Evolutionary conservation across 2,888 invertebrate genomes (phyloP), one percentile per base, ranked within the genome.

Genomic region (Microplitis deprimator): DNA sequence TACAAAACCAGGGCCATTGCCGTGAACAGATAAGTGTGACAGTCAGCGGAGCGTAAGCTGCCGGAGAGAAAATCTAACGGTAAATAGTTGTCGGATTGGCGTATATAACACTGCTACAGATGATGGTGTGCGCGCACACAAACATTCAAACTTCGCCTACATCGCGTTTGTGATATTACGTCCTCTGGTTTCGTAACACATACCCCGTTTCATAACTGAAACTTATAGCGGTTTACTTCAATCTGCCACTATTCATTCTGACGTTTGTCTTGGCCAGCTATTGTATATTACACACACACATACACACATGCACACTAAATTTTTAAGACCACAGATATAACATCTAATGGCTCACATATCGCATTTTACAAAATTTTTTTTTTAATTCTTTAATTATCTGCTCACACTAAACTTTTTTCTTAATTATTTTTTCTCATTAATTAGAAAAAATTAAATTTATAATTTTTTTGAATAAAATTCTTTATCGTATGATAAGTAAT

Each of bases 21-120:
- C 80, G 79, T 79, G 77, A 73, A 82, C 77, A 77, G 69, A 73
- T 73, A 81, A 80, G 82, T 82, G 79, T 80, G 80, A 81, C 81
- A 81, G 78, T 78, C 81, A 80, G 67, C 81, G 80, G 76, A 82
- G 82, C 81, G 80, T 80, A 73, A 77, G 77, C 70, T 20, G 65
- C 69, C 76, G 68, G 81, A 83, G 87, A 87, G 87, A 88, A 88
- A 87, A 88, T 87, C 86, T 87, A 87, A 88, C 88, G 88, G 88
- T 86, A 87, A 77, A 74, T 74, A 41, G 69, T 69, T 77, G 69
- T 69, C 69, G 77, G 68, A 73, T 61, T 68, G 68, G 62, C 61
- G 68, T 50, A 50, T 50, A 50, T 50, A 50, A 40, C 68, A 73
- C 61, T 71, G n/a, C 29, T 29, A 29, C 29, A 29, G 29, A 29